Base-by-base conservation (phyloP, 1,140 invertebrate species). In the Sipha flava region DNA sequence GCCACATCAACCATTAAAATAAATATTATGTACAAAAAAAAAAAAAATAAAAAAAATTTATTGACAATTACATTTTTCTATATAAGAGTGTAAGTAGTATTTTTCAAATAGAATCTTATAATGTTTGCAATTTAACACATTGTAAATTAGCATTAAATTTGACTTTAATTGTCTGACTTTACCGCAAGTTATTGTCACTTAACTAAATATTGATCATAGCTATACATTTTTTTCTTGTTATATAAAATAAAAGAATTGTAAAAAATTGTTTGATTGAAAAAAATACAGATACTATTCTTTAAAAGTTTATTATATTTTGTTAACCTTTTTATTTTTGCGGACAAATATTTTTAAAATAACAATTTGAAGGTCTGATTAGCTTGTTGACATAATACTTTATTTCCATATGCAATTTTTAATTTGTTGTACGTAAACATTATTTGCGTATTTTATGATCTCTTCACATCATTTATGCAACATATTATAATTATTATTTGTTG, bases 401-500 rank as follows among this genome's bases (percentile, higher is more conserved):
- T 59, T 14, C 43, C 21, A 7, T 18, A 77, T 57, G 10, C 73
- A 59, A 59, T 77, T 77, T 57, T 43, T 77, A 57, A 70, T 70
- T 77, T 59, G 34, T 29, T 77, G 34, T 77, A 57, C 49, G 52
- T 26, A 77, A 77, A 77, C 40, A 9, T 57, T 77, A 59, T 77
- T 77, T 77, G 73, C 73, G 52, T 77, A 57, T 77, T 57, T 77
- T 77, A 77, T 77, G 73, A 77, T 77, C 73, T 77, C 73, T 77
- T 59, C 73, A 77, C 73, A 77, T 77, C 57, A 77, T 57, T 57
- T 77, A 77, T 77, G 49, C 47, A 57, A 77, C 73, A 77, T 57
- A 18, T 43, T 43, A 29, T 18, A 52, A 75, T 75, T 59, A 40
- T 59, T 59, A 59, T 37, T 75, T 75, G 64, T 40, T 68, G 31